Evolutionary conservation across 1,140 invertebrate genomes (phyloP).

Genomic region (Lineus longissimus): DNA sequence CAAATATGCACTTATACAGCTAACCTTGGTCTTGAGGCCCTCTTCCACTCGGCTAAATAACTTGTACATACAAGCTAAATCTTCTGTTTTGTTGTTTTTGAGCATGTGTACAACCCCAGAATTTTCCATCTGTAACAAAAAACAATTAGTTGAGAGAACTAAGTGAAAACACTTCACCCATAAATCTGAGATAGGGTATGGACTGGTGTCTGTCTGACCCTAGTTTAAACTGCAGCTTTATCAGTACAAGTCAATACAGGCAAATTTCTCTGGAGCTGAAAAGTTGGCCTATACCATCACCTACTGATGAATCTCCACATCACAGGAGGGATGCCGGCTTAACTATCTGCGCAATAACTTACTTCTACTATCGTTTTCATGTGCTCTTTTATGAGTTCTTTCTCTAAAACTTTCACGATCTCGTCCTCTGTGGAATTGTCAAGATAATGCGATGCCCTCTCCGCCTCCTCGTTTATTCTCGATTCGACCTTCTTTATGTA

Average conservation of each 20-base stretch:
- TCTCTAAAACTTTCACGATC: conserved; percentile 92
- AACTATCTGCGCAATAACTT: no score
- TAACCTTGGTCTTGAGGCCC: conserved; percentile 89
- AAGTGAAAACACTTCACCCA: no score
- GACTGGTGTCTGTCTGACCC: no score
- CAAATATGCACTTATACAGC: conserved; percentile 90
- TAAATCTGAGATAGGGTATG: no score
- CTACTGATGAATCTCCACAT: no score
- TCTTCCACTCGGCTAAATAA: conserved; percentile 84
- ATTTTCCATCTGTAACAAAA: conserved; percentile 85
- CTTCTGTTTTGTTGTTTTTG: conserved; percentile 93
- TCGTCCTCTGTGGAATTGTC: conserved; percentile 93
- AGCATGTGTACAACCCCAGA: conserved; percentile 98
- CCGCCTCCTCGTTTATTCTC: conserved; percentile 94
- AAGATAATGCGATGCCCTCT: conserved; percentile 94
- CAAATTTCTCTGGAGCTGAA: no score
- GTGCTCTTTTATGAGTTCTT: conserved; percentile 96
- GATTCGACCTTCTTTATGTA: conserved; percentile 99
- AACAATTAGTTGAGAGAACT: no score
- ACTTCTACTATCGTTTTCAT: conserved; percentile 98
- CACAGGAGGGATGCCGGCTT: no score
- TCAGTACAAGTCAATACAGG: no score
- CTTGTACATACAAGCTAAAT: conserved; percentile 97
- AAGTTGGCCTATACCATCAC: no score
- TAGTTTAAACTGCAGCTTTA: no score